Conservation (phyloP, 2,113 vertebrate species). For the Tychaedon coryphoeus region DNA sequence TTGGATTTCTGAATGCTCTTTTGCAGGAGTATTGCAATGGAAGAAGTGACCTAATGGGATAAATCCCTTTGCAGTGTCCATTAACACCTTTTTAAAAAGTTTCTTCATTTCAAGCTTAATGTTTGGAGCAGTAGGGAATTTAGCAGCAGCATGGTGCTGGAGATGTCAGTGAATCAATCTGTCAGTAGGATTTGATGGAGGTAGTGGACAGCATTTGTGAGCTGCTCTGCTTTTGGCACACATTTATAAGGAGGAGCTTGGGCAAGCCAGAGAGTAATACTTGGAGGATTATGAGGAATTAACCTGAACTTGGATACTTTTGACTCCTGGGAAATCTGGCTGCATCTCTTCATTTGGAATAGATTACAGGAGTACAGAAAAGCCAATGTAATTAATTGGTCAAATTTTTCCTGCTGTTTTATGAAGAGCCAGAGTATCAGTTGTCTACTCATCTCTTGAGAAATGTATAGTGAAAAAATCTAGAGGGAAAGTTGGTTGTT, state of each 20-base stretch:
- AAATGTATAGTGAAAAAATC: neutral
- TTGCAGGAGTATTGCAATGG: neutral
- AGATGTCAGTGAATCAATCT: neutral
- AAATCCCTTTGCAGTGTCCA: neutral
- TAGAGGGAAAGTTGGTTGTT: neutral
- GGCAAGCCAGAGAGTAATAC: neutral
- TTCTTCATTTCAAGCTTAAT: neutral
- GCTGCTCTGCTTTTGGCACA: neutral
- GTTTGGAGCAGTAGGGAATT: neutral
- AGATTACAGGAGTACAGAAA: neutral
- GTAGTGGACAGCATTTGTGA: neutral
- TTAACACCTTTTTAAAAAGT: neutral
- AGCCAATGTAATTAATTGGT: neutral
- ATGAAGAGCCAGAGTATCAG: neutral
- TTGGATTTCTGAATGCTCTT: neutral
- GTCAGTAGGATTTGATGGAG: rapidly evolving
- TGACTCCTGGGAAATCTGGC: neutral
- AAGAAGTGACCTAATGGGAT: neutral
- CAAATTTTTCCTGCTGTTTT: neutral
- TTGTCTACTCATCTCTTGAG: neutral
- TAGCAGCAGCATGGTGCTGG: neutral
- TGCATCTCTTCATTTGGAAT: neutral
- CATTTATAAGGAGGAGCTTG: neutral
- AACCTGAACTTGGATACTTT: neutral
- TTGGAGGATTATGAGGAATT: neutral